Conservation (phyloP, 1,140 invertebrate species). For the Lordiphosa mommai region DNA sequence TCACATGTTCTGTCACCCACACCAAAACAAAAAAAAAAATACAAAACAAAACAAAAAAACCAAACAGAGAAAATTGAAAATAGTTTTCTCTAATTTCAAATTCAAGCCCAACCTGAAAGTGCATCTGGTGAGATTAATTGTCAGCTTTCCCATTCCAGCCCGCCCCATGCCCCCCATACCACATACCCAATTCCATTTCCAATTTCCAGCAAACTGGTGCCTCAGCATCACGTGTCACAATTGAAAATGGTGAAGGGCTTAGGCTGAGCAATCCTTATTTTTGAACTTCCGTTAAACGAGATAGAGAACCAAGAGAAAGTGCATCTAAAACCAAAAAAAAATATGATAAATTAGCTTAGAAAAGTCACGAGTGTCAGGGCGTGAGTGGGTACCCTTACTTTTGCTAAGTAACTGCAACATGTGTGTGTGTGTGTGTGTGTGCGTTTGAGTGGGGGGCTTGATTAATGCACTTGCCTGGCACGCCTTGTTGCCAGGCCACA, state of each 20-base stretch:
- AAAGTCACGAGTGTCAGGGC: conserved; percentile 70
- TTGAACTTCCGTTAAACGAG: conserved; percentile 36
- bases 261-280: conserved; percentile 38
- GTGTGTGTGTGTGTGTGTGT: conserved; percentile 1
- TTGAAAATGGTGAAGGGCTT: conserved; percentile 57
- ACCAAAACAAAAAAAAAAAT: not conserved
- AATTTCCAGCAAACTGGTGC: conserved; percentile 31
- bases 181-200: conserved; percentile 27
- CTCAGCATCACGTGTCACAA: too few species aligned
- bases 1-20: conserved; percentile 58
- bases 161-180: too few species aligned
- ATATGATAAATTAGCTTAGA: conserved; percentile 69
- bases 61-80: conserved; percentile 30
- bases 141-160: conserved; percentile 31
- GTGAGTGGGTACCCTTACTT: conserved; percentile 42
- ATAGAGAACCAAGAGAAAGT: conserved; percentile 51
- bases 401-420: conserved; percentile 1
- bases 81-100: conserved; percentile 52
- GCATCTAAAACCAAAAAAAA: conserved; percentile 39
- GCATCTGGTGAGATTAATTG: conserved; percentile 59
- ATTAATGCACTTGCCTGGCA: conserved; percentile 67
- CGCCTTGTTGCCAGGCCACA: conserved; percentile 53
- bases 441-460: conserved; percentile 49
- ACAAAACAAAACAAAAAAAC: too few species aligned
- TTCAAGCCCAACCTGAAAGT: conserved; percentile 37